Percentiles rank a stretch among this genome's conserved stretches.
phyloP scores from a whole-genome alignment of 2,113 vertebrate species.

The Aphyosemion australe region DNA sequence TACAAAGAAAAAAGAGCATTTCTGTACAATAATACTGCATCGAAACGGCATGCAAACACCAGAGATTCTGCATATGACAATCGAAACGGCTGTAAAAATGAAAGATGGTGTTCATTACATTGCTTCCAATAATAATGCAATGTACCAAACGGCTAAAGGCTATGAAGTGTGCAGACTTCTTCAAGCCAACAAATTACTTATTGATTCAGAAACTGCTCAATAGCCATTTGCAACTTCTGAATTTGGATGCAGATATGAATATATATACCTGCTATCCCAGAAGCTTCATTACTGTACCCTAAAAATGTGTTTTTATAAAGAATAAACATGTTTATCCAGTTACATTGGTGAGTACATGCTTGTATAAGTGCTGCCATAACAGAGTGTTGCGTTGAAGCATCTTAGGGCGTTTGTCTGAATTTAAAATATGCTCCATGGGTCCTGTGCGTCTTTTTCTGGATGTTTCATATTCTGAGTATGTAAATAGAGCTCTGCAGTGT shows the following conservation, averaged over 20 bases:
- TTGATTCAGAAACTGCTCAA: constrained; percentile 68
- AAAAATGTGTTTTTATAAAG: constrained; percentile 9
- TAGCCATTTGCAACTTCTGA: constrained; percentile 70
- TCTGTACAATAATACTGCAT: constrained; percentile 45
- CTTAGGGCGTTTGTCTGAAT: neutral
- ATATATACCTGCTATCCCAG: constrained; percentile 29
- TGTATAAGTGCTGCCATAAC: constrained; percentile 9
- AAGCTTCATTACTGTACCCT: constrained; percentile 43
- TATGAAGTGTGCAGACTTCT: constrained; percentile 38
- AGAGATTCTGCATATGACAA: constrained; percentile 54
- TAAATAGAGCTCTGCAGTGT: neutral
- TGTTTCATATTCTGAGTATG: neutral
- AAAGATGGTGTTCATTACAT: constrained; percentile 72
- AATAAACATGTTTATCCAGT: constrained; percentile 7
- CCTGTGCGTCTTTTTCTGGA: neutral
- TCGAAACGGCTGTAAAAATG: constrained; percentile 59
- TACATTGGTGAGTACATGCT: constrained; percentile 15
- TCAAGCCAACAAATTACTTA: constrained; percentile 70
- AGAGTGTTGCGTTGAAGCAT: neutral
- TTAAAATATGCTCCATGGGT: constrained; percentile 15
- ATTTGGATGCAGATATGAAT: constrained; percentile 68
- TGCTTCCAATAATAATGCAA: constrained; percentile 58
- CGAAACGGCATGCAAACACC: constrained; percentile 10
- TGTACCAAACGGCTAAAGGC: constrained; percentile 68
- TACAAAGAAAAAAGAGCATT: constrained; percentile 16